A percentile compares a stretch with the other conserved stretches of the same genome.
Conservation (phyloP, 1,140 invertebrate genomes). For the Paracyclopina nana region DNA sequence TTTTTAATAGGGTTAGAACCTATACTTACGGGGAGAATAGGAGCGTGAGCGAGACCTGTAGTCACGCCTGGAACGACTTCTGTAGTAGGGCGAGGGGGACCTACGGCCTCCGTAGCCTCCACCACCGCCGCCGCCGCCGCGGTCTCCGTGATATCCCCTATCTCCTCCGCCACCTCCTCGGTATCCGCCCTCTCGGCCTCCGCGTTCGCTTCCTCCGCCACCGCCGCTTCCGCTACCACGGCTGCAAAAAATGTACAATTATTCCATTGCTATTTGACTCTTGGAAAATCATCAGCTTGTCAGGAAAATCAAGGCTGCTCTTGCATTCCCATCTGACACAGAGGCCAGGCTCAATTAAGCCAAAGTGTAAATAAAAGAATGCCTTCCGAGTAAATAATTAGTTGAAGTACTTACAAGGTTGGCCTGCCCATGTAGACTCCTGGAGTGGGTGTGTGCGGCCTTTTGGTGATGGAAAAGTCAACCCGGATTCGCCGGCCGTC, state of each 20-base stretch:
- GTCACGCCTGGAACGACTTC: constrained; percentile 32
- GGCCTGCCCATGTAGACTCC: constrained; percentile 94
- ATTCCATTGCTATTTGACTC: not conserved
- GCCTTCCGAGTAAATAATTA: too few species aligned
- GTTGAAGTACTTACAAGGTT: constrained; percentile 38
- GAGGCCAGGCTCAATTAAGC: not conserved
- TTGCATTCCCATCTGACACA: too few species aligned
- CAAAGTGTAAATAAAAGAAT: too few species aligned
- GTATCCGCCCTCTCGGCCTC: constrained; percentile 19
- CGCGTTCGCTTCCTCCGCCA: constrained; percentile 18
- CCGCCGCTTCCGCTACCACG: constrained; percentile 23
- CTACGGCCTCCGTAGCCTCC: constrained; percentile 26
- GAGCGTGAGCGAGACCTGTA: constrained; percentile 57
- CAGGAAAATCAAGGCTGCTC: too few species aligned
- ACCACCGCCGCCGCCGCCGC: constrained; percentile 21
- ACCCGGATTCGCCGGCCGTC: constrained; percentile 73
- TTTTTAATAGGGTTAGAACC: too few species aligned
- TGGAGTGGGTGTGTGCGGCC: constrained; percentile 89
- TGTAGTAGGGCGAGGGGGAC: constrained; percentile 40
- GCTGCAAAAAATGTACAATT: constrained; percentile 19
- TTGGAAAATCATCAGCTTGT: not conserved
- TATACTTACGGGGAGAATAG: constrained; percentile 59
- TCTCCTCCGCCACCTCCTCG: constrained; percentile 20
- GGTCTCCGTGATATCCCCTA: constrained; percentile 20
- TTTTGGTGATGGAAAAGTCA: constrained; percentile 90